Base-by-base conservation (phyloP, 1,140 invertebrate species). In the Portunus trituberculatus region DNA sequence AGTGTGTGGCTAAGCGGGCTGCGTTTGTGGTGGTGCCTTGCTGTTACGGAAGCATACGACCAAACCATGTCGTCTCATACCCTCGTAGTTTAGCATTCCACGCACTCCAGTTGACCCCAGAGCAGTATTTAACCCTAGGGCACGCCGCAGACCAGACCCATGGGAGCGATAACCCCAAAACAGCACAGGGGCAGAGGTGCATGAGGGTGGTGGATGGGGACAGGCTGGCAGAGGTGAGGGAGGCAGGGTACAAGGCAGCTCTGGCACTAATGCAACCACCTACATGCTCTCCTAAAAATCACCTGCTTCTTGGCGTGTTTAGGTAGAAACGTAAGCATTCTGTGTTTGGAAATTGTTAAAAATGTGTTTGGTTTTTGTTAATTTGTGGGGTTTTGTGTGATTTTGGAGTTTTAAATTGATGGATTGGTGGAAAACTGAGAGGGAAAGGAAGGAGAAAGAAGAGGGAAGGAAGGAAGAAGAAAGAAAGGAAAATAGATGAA, bases 21-120 rank as follows among this genome's bases (percentile, higher is more conserved):
- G 97, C 98, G 94, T 99, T 99, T 97, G 98, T 99, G 4, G 97
- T 98, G 93, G 99, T 98, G 97, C 99, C 99, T 0, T 99, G 99
- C 97, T 99, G 99, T 97, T 99, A 99, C 97, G 99, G 99, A 6
- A 98, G 98, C 3, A 97, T 99, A 6, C 98, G 98, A 96, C 97
- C 97, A 92, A 98, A 98, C 97, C 97, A 98, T 96, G 97, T 98
- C 28, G 96, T 98, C 28, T 97, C 97, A 0, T 99, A 99, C 97
- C 97, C 97, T 39, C 96, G 97, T 82, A 97, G 97, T 96, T 94
- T 96, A 45, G 52, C 93, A 31, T 97, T 97, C 92, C 98, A 98
- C 0, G 97, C 98, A 95, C 98, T 96, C 98, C 95, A 97, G 46
- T 96, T 98, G 1, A 97, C 97, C 67, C 97, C 97, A 48, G 97